phyloP scores from a whole-genome alignment of 1,140 invertebrate species.

The Melanaphis sacchari region DNA sequence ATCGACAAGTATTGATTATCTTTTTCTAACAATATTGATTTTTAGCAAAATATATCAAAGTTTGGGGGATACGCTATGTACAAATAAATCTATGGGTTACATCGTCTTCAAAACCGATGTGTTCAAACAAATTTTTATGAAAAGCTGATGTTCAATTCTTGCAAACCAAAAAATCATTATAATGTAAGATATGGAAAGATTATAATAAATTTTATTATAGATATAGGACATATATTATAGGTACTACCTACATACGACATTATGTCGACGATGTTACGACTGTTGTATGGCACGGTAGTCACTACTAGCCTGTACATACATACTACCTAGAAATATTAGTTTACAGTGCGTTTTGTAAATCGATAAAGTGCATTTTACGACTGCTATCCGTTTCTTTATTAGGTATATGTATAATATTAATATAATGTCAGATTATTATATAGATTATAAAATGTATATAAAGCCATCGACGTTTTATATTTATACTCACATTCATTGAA shows the following conservation, averaged over 20 bases:
- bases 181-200: neutral
- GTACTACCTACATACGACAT: no score
- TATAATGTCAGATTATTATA: neutral
- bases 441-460: neutral
- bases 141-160: neutral
- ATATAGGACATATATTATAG: no score
- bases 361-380: neutral
- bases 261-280: no score
- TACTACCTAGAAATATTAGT: neutral
- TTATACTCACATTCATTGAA: neutral
- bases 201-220: no score
- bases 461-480: neutral
- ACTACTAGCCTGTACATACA: neutral
- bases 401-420: neutral
- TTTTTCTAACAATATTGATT: neutral
- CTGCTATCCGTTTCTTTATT: neutral
- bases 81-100: no score
- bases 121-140: neutral
- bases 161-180: neutral
- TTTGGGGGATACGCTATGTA: neutral
- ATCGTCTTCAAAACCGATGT: neutral
- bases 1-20: no score
- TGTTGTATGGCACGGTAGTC: neutral
- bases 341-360: neutral
- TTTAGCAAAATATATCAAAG: neutral